Conservation (phyloP, 2,888 invertebrate species). For the Sialis fuliginosa region DNA sequence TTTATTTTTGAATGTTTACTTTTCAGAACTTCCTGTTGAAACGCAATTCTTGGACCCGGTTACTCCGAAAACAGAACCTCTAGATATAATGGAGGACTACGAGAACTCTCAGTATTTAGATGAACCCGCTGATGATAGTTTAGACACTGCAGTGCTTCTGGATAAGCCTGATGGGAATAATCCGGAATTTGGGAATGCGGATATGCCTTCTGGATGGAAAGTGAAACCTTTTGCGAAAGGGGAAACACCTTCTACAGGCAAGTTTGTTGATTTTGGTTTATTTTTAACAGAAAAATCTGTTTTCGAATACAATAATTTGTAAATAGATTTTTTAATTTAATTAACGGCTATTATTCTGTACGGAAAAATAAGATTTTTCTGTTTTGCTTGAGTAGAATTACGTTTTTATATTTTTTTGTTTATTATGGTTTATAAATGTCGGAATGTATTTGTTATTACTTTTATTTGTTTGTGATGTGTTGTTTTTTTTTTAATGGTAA, state of each 20-base stretch:
- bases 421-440: too few relatives aligned
- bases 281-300: too few relatives aligned
- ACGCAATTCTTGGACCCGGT: not conserved
- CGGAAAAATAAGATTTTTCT: too few relatives aligned
- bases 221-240: not conserved
- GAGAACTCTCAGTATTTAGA: conserved; percentile 1
- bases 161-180: conserved; percentile 2
- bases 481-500: too few relatives aligned
- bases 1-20: not conserved
- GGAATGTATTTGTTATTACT: too few relatives aligned
- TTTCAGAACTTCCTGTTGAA: conserved; percentile 1
- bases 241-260: conserved; percentile 1
- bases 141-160: conserved; percentile 1
- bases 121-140: conserved; percentile 2
- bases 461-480: too few relatives aligned
- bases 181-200: not conserved
- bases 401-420: too few relatives aligned
- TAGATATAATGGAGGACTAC: conserved; percentile 2
- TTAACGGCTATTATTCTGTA: too few relatives aligned
- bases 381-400: too few relatives aligned
- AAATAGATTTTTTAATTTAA: too few relatives aligned
- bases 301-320: too few relatives aligned
- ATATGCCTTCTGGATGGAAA: not conserved
- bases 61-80: conserved; percentile 2
- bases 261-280: not conserved